These are phyloP conservation scores for Meloidogyne exigua DNA, from an alignment of 1,140 invertebrate genomes.

Conservation along the genomic window DNA sequence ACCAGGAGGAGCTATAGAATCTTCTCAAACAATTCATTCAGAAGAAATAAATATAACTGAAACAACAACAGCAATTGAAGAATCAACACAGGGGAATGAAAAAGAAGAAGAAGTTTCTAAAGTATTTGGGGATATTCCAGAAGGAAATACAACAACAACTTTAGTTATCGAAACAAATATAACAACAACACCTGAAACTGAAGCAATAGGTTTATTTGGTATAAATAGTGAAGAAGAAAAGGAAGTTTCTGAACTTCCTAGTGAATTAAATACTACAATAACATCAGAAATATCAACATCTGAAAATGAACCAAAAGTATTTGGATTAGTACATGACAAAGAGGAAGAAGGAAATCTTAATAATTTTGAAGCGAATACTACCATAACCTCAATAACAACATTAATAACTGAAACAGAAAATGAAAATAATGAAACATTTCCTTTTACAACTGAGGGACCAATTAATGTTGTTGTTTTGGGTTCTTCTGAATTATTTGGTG, in stretches of 20 bases:
- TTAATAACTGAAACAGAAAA: not conserved
- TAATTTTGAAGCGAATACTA: not conserved
- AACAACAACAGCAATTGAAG: constrained; percentile 6
- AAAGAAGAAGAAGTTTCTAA: not conserved
- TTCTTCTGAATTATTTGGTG: not conserved
- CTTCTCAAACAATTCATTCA: too few species aligned
- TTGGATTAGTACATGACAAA: not conserved
- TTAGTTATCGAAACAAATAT: not conserved
- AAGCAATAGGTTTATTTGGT: not conserved
- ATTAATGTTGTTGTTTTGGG: not conserved
- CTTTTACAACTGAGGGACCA: not conserved
- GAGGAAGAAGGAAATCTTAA: not conserved
- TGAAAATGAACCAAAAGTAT: not conserved
- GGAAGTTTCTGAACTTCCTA: not conserved
- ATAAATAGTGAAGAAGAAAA: not conserved
- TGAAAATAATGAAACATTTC: not conserved
- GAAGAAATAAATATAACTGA: not conserved
- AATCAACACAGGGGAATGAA: not conserved
- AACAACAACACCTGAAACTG: not conserved
- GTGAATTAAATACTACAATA: not conserved
- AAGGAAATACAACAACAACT: not conserved
- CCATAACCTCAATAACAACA: not conserved
- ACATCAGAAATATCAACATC: not conserved
- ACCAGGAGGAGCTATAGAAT: not conserved
- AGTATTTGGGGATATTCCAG: not conserved